Evolutionary conservation across 1,140 invertebrate genomes (phyloP).

Genomic region (Halictus rubicundus): DNA sequence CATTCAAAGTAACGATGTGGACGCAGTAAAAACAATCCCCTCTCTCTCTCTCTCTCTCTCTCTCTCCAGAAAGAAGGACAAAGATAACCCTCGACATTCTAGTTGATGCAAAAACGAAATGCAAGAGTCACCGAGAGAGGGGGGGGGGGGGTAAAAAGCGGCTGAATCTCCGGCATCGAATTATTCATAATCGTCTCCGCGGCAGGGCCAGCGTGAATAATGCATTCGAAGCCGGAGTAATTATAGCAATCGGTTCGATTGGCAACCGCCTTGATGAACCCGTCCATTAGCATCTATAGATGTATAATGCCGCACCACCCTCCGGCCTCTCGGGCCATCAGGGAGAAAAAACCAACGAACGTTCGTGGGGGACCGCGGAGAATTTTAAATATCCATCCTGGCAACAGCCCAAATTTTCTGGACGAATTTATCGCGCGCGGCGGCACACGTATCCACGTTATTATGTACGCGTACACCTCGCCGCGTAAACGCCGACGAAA

Average conservation of each 20-base stretch:
- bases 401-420: constrained; percentile 65
- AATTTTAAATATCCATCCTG: constrained; percentile 73
- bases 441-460: constrained; percentile 46
- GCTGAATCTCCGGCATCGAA: background rate
- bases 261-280: constrained; percentile 37
- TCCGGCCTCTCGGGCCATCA: too few relatives aligned
- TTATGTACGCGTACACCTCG: constrained; percentile 44
- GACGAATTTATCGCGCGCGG: constrained; percentile 67
- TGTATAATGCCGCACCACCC: background rate
- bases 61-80: background rate
- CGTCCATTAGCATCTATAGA: constrained; percentile 25
- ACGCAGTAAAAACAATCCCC: too few relatives aligned
- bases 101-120: background rate
- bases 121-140: too few relatives aligned
- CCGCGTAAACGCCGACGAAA: constrained; percentile 21
- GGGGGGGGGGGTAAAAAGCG: too few relatives aligned
- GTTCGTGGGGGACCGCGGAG: constrained; percentile 52
- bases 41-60: too few relatives aligned
- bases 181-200: constrained; percentile 30
- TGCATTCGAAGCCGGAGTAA: constrained; percentile 11
- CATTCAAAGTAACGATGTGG: too few relatives aligned
- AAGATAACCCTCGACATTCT: background rate
- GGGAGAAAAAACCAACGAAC: constrained; percentile 21
- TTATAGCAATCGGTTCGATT: constrained; percentile 41
- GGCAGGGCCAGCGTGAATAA: constrained; percentile 10